Percentiles rank a stretch among this genome's conserved stretches.
Conservation (phyloP, 2,797 vertebrate genomes). For the Dermochelys coriacea region DNA sequence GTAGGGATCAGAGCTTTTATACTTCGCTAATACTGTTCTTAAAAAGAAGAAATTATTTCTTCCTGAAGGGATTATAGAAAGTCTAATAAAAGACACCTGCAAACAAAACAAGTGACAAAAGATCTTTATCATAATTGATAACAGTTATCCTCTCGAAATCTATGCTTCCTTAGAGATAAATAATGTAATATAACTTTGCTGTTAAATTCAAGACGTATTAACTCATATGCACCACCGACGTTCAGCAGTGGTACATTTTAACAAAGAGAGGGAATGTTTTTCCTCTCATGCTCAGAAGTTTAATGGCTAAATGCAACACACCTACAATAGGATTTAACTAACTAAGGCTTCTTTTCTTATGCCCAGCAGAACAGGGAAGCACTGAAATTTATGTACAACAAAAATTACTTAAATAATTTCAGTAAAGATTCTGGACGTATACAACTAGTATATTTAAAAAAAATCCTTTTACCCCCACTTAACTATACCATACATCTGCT, state of each 20-base stretch:
- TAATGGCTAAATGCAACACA: neutral
- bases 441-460: neutral
- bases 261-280: constrained; percentile 26
- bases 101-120: constrained; percentile 90
- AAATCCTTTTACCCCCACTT: neutral
- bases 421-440: neutral
- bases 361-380: neutral
- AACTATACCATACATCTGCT: neutral
- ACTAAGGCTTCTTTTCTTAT: neutral
- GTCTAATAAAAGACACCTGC: constrained; percentile 93
- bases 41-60: constrained; percentile 93
- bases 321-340: neutral
- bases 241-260: constrained; percentile 40
- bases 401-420: neutral
- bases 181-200: constrained; percentile 31
- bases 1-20: constrained; percentile 91
- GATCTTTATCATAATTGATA: constrained; percentile 87
- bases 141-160: constrained; percentile 76
- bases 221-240: constrained; percentile 34
- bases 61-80: constrained; percentile 93
- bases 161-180: constrained; percentile 57
- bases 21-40: constrained; percentile 88
- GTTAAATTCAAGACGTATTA: constrained; percentile 58
- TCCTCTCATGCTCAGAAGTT: neutral
- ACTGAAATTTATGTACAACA: neutral